Conservation (phyloP, 2,113 vertebrate genomes). For the Embiotoca jacksoni region DNA sequence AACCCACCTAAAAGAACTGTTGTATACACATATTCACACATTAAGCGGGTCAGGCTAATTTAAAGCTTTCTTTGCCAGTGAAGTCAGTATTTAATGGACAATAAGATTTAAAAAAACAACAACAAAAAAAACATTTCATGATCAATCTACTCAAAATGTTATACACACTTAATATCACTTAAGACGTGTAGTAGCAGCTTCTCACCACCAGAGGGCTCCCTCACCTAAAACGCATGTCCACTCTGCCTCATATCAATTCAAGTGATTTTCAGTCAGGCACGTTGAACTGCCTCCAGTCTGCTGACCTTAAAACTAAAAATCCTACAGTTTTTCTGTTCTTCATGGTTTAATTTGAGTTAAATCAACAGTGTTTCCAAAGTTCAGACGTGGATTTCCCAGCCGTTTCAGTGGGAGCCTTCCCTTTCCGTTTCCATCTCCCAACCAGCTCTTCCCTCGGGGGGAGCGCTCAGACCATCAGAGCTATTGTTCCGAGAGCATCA, state of each 20-base stretch:
- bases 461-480: not conserved
- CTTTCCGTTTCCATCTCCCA: no score
- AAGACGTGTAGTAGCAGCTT: not conserved
- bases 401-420: not conserved
- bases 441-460: not conserved
- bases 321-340: not conserved
- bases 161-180: not conserved
- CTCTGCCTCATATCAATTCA: not conserved
- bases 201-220: conserved; percentile 46
- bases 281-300: not conserved
- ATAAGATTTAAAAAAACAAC: not conserved
- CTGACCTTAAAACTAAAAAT: not conserved
- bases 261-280: not conserved
- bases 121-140: not conserved
- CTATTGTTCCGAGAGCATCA: conserved; percentile 31
- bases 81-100: not conserved
- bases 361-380: not conserved
- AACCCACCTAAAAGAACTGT: no score
- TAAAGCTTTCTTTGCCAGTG: no score
- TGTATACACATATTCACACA: no score
- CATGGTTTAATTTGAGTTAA: not conserved
- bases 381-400: no score
- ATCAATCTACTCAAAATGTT: not conserved
- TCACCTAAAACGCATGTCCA: not conserved
- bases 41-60: no score